These are phyloP conservation scores for Ryuthela nishihirai DNA, from an alignment of 2,888 invertebrate species.

Conservation along the genomic window DNA sequence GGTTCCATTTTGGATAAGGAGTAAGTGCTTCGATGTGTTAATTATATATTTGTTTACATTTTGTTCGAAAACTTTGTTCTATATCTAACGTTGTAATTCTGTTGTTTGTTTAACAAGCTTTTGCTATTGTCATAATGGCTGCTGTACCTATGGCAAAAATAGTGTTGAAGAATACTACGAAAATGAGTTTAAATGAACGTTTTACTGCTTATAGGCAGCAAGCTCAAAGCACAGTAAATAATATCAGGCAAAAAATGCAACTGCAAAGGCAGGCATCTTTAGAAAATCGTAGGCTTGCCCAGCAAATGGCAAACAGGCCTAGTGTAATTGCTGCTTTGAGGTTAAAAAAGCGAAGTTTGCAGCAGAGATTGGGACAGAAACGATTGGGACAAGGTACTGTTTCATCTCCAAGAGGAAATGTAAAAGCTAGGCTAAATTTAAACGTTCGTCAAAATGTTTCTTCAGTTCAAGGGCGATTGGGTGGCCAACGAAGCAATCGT, in stretches of 20 bases:
- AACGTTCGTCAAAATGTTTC: slow-evolving; percentile 3
- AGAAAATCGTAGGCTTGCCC: slow-evolving; percentile 54
- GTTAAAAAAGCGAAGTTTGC: slow-evolving; percentile 46
- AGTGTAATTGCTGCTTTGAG: slow-evolving; percentile 52
- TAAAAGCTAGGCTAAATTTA: slow-evolving; percentile 27
- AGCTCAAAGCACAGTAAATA: slow-evolving; percentile 12
- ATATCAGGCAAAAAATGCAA: slow-evolving; percentile 41
- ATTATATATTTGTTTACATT: too few relatives aligned
- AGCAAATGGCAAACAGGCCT: slow-evolving; percentile 56
- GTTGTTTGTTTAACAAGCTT: too few relatives aligned
- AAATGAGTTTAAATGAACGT: slow-evolving; percentile 53
- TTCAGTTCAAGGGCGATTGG: slow-evolving; percentile 20
- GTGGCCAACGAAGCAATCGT: slow-evolving; percentile 15
- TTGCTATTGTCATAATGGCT: slow-evolving; percentile 10
- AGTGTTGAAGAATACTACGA: slow-evolving; percentile 53
- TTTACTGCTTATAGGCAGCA: slow-evolving; percentile 26
- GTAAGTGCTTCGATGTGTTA: too few relatives aligned
- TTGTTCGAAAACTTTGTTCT: too few relatives aligned
- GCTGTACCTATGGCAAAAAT: slow-evolving; percentile 45
- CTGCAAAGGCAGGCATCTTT: slow-evolving; percentile 46
- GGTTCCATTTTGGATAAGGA: too few relatives aligned
- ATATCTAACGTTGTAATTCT: too few relatives aligned
- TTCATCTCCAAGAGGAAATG: slow-evolving; percentile 5
- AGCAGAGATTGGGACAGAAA: slow-evolving; percentile 37
- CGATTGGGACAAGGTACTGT: slow-evolving; percentile 2